Evolutionary conservation across 2,888 invertebrate species (phyloP), one percentile per base, ranked within the genome.

Genomic region (Agelastica alni): DNA sequence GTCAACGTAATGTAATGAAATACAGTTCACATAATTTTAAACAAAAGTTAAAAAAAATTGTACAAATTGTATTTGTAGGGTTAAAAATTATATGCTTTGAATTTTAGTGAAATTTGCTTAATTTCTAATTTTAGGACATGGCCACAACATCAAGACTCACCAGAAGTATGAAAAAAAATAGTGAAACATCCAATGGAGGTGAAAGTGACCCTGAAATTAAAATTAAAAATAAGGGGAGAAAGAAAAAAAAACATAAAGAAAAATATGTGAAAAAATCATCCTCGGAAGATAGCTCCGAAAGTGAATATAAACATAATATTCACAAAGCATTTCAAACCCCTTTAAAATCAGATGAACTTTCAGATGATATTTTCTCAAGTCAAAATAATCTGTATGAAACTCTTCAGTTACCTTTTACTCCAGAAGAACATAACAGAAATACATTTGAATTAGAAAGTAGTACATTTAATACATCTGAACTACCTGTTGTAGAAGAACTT

Each of bases 171-270:
- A n/a, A n/a, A n/a, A 17, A 1, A 30, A 39, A 20, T 12, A 28
- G 10, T n/a, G 30, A 9, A 17, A 43, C 41, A 22, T 41, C 43
- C 9, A 30, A 43, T 17, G 43, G 17, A 17, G 43, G 17, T 17
- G 16, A 30, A 17, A 30, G 28, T 10, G 43, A 43, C 5, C 18
- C 43, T 5, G 43, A 43, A 30, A 17, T 43, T 18, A 16, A 30
- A n/a, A 30, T 43, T 30, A 43, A 30, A 16, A 43, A 30, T 16
- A 43, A 30, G 16, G 12, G 18, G 7, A 39, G 13, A 20, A 39
- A 12, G 37, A 43, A 43, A 30, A 9, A 17, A 6, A 43, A 17
- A 16, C 28, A 10, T n/a, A n/a, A 31, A 30, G 6, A 6, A 43
- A 16, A 17, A 5, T 22, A 12, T 2, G 13, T 13, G n/a, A 7